Evolutionary conservation across 2,113 vertebrate genomes (phyloP), one percentile per base, ranked within the genome.

Genomic region (Clarias macrocephalus): DNA sequence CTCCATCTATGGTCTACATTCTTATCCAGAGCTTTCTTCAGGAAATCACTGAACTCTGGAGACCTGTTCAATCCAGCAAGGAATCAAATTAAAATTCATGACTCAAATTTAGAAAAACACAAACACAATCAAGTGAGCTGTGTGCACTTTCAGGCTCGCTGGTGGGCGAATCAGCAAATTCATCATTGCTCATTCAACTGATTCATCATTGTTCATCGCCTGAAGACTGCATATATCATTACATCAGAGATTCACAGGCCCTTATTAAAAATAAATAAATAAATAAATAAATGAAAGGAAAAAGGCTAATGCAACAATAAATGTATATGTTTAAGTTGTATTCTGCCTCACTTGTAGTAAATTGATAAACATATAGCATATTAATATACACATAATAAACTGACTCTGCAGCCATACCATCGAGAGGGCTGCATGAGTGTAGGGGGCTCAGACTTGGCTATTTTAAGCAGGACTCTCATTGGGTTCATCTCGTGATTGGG

Each of bases 401-500:
- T 42, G 83, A 70, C 57, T 85, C 3, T 54, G 42, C 88, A 92
- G 72, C 82, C 93, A 95, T 92, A 99, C 98, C 98, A 99, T 94
- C 96, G 97, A 81, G 97, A 99, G 33, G 98, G 97, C 85, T 98
- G 95, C 89, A 97, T 96, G 88, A 99, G 93, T 0, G 97, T 96
- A 80, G 98, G 98, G 0, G 98, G 98, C 83, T 99, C 98, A 0
- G 98, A 96, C 91, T 99, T 99, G 85, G 98, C 98, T 91, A 99
- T 99, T 96, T 99, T 99, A 93, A 99, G 95, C 91, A 99, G 93
- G 80, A 99, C 98, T 88, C 98, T 93, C 98, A 99, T 99, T 81
- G 98, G 98, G 94, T 99, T 99, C 93, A 99, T 93, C 89, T 99
- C 98, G 83, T 99, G 98, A 92, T 99, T 99, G 77, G 98, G 98